These are phyloP conservation scores for Lithobates sylvaticus DNA, from an alignment of 2,797 vertebrate species.

Conservation along the genomic window DNA sequence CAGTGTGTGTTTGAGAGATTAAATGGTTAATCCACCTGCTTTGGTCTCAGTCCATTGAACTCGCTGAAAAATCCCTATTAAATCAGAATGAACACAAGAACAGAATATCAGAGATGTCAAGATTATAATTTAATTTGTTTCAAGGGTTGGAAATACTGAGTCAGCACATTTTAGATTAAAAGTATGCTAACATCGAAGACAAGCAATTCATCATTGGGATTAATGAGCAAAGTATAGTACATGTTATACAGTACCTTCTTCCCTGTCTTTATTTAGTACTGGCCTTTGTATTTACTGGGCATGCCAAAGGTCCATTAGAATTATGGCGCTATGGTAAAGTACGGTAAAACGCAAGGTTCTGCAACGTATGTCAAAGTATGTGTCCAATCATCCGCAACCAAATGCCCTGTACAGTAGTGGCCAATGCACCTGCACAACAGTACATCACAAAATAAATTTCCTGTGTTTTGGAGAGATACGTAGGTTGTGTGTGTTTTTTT, in stretches of 20 bases:
- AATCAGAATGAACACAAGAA: neutral
- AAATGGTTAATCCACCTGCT: neutral
- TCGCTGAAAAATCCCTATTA: neutral
- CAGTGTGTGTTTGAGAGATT: neutral
- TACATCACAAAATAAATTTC: too few relatives aligned
- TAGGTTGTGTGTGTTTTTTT: too few relatives aligned
- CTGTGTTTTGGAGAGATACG: too few relatives aligned
- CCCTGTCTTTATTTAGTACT: neutral
- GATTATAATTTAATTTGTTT: neutral
- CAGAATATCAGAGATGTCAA: slow-evolving; percentile 6
- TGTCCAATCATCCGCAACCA: too few relatives aligned
- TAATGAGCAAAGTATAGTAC: neutral
- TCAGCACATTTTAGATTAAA: slow-evolving; percentile 23
- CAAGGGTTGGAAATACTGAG: neutral
- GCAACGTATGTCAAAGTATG: too few relatives aligned
- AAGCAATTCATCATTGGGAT: neutral
- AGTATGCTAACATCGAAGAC: neutral
- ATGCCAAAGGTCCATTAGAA: too few relatives aligned
- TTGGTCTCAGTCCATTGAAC: neutral
- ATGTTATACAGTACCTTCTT: too few relatives aligned
- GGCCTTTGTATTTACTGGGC: too few relatives aligned
- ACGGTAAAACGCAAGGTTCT: too few relatives aligned
- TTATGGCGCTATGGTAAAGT: too few relatives aligned
- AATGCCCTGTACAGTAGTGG: too few relatives aligned
- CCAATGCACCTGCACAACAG: too few relatives aligned